Evolutionary conservation across 2,888 invertebrate species (phyloP), one percentile per base, ranked within the genome.

Genomic region (Pristionchus japonicus): DNA sequence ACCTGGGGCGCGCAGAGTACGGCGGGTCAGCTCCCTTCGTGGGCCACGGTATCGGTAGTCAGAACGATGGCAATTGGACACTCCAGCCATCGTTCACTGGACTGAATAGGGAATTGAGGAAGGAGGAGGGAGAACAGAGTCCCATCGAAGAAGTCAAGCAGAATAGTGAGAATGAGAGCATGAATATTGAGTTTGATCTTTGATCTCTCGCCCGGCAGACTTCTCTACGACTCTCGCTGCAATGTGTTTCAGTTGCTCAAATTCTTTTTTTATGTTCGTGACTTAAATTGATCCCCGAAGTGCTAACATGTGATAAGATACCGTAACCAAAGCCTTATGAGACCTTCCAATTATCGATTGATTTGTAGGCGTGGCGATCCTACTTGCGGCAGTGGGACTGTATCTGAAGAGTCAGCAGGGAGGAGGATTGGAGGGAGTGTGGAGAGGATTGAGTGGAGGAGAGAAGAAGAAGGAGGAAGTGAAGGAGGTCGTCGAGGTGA

Each of bases 21-120:
- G 17, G 31, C 40, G 57, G 83, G 49, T 15, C 52, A 52, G 17
- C 31, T 17, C 20, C 49, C 0, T 9, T 20, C 2, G 0, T 3
- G 13, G 84, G 43, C 1, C 13, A 57, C 23, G 49, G 17, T n/a
- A 31, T n/a, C n/a, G n/a, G 27, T 17, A 34, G 17, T 27, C 43
- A 37, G 23, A 84, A 70, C 34, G 86, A 86, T 43, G 86, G 86
- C 31, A 86, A 86, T 27, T 86, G 86, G 86, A 86, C 86, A 20
- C 47, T 86, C n/a, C 47, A 47, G 15, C 86, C 86, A 11, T 52
- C 86, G 43, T 67, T 64, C 31, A 23, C 6, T 17, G 70, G 67
- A 17, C 23, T 43, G 31, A 34, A 47, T 23, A 86, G 70, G 23
- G 40, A 23, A 17, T 34, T 47, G 86, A 67, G 37, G 70, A 67